Percentiles rank a stretch among this genome's conserved stretches.
These are phyloP conservation scores for Tachuris rubrigastra DNA, from an alignment of 2,113 vertebrate species.

Conservation along the genomic window DNA sequence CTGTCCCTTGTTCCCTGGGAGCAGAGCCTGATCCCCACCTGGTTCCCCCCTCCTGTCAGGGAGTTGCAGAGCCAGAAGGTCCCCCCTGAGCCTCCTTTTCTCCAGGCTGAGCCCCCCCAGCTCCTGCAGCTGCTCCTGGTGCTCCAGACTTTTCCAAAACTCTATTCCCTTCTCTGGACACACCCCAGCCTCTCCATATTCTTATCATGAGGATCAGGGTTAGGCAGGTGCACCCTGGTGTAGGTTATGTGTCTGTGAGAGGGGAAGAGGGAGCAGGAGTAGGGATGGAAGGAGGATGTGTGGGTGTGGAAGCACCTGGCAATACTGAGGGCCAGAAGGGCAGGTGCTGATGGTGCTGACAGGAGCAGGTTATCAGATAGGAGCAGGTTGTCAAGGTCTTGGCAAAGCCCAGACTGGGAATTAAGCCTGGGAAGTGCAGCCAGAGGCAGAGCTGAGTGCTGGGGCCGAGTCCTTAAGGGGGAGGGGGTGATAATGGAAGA, in stretches of 20 bases:
- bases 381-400: background rate
- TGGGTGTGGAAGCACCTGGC: background rate
- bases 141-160: background rate
- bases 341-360: background rate
- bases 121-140: rapidly evolving
- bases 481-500: background rate
- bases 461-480: background rate
- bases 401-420: background rate
- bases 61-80: background rate
- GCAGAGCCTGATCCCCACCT: background rate
- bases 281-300: rapidly evolving
- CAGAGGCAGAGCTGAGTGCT: background rate
- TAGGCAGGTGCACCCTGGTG: background rate
- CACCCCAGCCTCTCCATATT: background rate
- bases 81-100: background rate
- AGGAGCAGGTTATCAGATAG: background rate
- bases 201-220: background rate
- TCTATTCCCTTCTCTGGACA: background rate
- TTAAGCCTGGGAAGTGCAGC: background rate
- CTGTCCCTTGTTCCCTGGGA: background rate
- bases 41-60: background rate
- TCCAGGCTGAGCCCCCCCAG: background rate
- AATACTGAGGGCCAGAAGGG: background rate
- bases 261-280: rapidly evolving
- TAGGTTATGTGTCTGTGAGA: background rate